Conservation (phyloP, 2,888 invertebrate genomes). For the Ophion ellenae region DNA sequence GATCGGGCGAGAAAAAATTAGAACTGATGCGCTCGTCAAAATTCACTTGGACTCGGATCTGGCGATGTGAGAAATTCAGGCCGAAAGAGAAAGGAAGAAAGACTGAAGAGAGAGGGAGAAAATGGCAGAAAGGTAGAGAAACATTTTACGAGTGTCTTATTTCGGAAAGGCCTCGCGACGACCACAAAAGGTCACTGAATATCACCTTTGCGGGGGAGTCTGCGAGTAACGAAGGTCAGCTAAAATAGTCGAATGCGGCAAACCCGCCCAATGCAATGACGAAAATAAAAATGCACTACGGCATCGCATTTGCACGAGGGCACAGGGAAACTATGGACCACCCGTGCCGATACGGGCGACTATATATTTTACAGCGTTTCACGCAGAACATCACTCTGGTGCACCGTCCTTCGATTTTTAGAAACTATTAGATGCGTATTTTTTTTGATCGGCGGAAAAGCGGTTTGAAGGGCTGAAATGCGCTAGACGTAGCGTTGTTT, state of each 20-base stretch:
- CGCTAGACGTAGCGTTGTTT: too few relatives aligned
- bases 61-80: conserved; percentile 49
- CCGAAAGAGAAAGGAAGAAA: conserved; percentile 11
- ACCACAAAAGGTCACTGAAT: too few relatives aligned
- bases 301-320: too few relatives aligned
- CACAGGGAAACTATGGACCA: too few relatives aligned
- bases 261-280: background rate
- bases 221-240: conserved; percentile 14
- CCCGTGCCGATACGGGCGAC: too few relatives aligned
- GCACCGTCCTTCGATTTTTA: too few relatives aligned
- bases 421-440: background rate
- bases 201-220: background rate
- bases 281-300: background rate
- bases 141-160: conserved; percentile 3
- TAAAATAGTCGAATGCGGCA: background rate
- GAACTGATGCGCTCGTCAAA: conserved; percentile 45
- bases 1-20: conserved; percentile 26
- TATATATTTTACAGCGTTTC: too few relatives aligned
- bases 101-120: background rate
- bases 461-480: background rate
- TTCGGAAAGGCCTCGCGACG: too few relatives aligned
- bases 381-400: too few relatives aligned
- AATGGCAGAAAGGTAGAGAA: background rate
- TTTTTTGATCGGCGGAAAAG: background rate
- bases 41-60: conserved; percentile 38